Evolutionary conservation across 2,888 invertebrate species (phyloP), one percentile per base, ranked within the genome.

Genomic region (Pecten maximus): DNA sequence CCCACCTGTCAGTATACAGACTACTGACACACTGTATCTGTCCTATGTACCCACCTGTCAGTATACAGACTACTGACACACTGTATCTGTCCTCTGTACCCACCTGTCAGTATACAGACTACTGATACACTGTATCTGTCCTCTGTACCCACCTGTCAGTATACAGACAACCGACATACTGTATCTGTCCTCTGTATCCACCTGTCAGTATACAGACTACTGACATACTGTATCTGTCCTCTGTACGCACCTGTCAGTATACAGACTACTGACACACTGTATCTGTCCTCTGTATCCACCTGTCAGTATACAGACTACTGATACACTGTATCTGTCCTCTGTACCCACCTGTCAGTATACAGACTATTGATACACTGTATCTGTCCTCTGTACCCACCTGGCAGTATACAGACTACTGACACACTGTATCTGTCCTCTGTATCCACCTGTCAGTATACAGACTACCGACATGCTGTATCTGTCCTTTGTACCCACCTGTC

Each of bases 121-220:
- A 88, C 95, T 93, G 74, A 97, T 96, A 91, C 95, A 93, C 88
- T 95, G 94, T 23, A 96, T n/a, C n/a, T n/a, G n/a, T n/a, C n/a
- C n/a, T n/a, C n/a, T 94, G 88, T 96, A 96, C 89, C 96, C 95
- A 91, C 96, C 96, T 96, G 87, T 96, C 95, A 28, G 97, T 97
- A 92, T 97, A 97, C 3, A 97, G 97, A 94, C 97, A 97, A 88
- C 95, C 93, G 74, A 97, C 96, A 92, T 95, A 93, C 88, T 95
- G 94, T 23, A 96, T 94, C n/a, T n/a, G n/a, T n/a, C n/a, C n/a
- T n/a, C n/a, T n/a, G 87, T 96, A 96, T 89, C 96, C 95, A 91
- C 96, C 96, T 96, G 87, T 96, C 95, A 28, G 97, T 97, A 92
- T 97, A 97, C 3, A 97, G 97, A 94, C 97, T 97, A 88, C 95